These are phyloP conservation scores for Adoxophyes honmai DNA, from an alignment of 1,140 invertebrate genomes.

Conservation along the genomic window DNA sequence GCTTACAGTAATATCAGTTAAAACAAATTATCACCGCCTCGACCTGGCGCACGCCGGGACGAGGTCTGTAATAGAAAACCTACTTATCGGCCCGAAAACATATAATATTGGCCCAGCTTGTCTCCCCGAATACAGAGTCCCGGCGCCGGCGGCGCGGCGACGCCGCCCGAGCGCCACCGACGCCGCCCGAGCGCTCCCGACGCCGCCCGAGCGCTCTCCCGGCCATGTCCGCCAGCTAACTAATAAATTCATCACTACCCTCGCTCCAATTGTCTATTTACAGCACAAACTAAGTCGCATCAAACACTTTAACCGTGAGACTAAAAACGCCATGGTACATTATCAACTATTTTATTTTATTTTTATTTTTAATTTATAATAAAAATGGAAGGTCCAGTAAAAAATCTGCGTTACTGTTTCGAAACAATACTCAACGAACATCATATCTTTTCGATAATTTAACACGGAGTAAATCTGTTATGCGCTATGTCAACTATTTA, in stretches of 20 bases:
- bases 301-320: constrained; percentile 19
- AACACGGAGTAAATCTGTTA: constrained; percentile 51
- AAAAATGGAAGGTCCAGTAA: constrained; percentile 39
- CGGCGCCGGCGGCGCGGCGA: constrained; percentile 19
- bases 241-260: constrained; percentile 17
- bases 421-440: constrained; percentile 43
- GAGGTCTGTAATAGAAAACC: constrained; percentile 53
- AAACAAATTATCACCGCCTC: constrained; percentile 60
- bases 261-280: constrained; percentile 35
- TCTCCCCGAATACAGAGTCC: constrained; percentile 8
- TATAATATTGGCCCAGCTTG: constrained; percentile 61
- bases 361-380: background rate
- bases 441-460: constrained; percentile 40
- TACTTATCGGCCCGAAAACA: constrained; percentile 71
- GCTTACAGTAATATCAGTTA: constrained; percentile 68
- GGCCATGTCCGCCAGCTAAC: constrained; percentile 17
- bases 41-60: constrained; percentile 29
- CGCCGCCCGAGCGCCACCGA: constrained; percentile 27
- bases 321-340: constrained; percentile 16
- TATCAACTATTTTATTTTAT: background rate
- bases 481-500: constrained; percentile 49
- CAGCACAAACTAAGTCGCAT: constrained; percentile 25
- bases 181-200: constrained; percentile 13
- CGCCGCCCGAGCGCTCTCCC: constrained; percentile 15
- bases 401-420: constrained; percentile 38